Base-by-base conservation (phyloP, 2,888 invertebrate species). In the Synergus gifuensis region DNA sequence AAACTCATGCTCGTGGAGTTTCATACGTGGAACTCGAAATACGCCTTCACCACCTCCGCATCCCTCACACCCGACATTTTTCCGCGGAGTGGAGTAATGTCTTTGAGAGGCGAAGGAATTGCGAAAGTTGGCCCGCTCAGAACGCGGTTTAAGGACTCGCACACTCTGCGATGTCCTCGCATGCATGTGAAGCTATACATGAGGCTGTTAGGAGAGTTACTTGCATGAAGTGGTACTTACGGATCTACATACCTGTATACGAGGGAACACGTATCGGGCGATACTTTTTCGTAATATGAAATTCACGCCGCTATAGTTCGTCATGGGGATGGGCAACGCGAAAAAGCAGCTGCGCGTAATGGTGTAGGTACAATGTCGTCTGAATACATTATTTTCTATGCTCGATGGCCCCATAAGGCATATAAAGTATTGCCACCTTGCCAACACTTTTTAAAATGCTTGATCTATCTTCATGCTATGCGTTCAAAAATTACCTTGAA, bases 271-370 rank as follows among this genome's bases (percentile, higher is more conserved):
- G 79, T 82, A 82, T 82, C 81, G 81, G 82, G 83, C 84, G 85
- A 87, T 89, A 87, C 88, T 88, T 90, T 73, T 82, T 82, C 85
- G 85, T 83, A 87, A 88, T 90, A 88, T 88, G 87, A 89, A 89
- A 88, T 88, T 87, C 86, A 80, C 80, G 85, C 78, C 82, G 81
- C 77, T 82, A 81, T 86, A 86, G 87, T 88, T 86, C 86, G 86
- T 89, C 89, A 86, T 83, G 69, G 80, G 85, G 78, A 81, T 82
- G 84, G 79, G 76, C 82, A 80, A 76, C 54, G 80, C 22, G 78
- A 73, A 85, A 83, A 83, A 85, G 86, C 90, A 89, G 88, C 86
- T 89, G 90, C 85, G 86, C 83, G 84, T 85, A 88, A 90, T 88
- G 85, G 85, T 83, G 80, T 76, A 76, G 78, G 81, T 80, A 82